Percentiles rank a stretch among this genome's conserved stretches.
These are phyloP conservation scores for Plutomurus gul DNA, from an alignment of 1,140 invertebrate genomes.

Conservation along the genomic window DNA sequence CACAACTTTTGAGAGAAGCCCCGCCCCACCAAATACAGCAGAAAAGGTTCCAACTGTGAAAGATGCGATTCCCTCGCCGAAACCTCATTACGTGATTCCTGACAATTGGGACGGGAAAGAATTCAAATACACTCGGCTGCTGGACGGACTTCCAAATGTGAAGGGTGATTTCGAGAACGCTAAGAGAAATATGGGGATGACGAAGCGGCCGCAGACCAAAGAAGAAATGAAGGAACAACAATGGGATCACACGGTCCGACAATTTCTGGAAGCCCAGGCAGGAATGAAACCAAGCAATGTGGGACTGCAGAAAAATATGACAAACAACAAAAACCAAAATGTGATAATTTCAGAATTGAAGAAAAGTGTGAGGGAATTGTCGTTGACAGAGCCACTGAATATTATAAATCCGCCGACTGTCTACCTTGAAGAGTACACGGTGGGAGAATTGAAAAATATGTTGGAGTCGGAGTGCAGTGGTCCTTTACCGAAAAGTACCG, in stretches of 20 bases:
- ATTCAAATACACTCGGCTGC: not conserved
- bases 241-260: not conserved
- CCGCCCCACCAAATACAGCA: too few relatives aligned
- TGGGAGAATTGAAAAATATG: not conserved
- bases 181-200: not conserved
- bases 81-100: too few relatives aligned
- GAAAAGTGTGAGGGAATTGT: not conserved
- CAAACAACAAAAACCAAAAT: not conserved
- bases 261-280: not conserved
- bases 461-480: not conserved
- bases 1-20: too few relatives aligned
- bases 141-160: not conserved
- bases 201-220: not conserved
- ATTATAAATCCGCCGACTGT: not conserved
- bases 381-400: not conserved
- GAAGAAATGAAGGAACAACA: not conserved
- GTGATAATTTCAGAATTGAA: not conserved
- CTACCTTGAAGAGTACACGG: too few relatives aligned
- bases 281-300: not conserved
- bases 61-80: too few relatives aligned
- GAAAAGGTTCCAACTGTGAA: too few relatives aligned
- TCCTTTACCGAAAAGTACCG: not conserved
- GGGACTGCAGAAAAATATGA: not conserved
- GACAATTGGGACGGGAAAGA: not conserved
- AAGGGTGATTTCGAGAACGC: not conserved